A percentile compares a stretch with the other conserved stretches of the same genome.
phyloP scores from a whole-genome alignment of 2,888 invertebrate genomes.

The Chironomus riparius region DNA sequence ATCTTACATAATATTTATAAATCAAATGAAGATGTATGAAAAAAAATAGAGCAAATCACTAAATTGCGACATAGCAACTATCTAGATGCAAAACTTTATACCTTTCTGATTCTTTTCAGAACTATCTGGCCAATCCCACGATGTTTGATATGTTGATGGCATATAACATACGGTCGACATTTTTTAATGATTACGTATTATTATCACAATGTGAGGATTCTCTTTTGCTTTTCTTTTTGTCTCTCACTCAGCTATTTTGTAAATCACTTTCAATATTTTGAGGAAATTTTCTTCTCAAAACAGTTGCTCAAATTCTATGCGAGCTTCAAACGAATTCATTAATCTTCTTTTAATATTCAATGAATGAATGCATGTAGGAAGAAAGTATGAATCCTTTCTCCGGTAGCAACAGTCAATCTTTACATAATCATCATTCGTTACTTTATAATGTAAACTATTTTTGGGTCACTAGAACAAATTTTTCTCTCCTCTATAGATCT shows the following conservation, averaged over 20 bases:
- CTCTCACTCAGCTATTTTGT: background rate
- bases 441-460: too few species aligned
- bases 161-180: constrained; percentile 20
- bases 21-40: too few species aligned
- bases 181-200: background rate
- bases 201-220: background rate
- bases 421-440: too few species aligned
- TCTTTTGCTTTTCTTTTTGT: background rate
- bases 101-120: constrained; percentile 5
- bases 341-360: background rate
- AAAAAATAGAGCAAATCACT: too few species aligned
- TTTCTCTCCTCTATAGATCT: too few species aligned
- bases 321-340: background rate
- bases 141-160: constrained; percentile 17
- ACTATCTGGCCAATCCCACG: constrained; percentile 14
- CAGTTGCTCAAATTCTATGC: background rate
- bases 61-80: too few species aligned
- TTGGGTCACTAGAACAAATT: too few species aligned
- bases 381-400: too few species aligned
- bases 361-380: too few species aligned
- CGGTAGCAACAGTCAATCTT: too few species aligned
- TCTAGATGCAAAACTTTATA: background rate
- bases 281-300: background rate
- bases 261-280: background rate
- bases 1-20: too few species aligned